A percentile compares a stretch with the other conserved stretches of the same genome.
Conservation (phyloP, 2,888 invertebrate species). For the Leucania comma region DNA sequence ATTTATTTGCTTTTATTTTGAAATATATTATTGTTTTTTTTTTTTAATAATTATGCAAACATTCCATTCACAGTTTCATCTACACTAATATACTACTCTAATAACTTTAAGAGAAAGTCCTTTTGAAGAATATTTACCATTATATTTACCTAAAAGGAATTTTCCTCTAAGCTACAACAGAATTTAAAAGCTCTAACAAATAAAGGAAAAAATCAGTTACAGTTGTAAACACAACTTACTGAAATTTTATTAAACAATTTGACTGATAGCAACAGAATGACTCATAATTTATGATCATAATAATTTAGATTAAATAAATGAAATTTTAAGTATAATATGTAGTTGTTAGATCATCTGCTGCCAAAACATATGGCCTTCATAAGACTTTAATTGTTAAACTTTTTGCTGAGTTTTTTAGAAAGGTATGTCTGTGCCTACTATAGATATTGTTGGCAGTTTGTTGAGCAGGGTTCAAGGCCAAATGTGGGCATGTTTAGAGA, state of each 20-base stretch:
- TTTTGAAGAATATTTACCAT: background rate
- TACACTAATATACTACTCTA: too few relatives aligned
- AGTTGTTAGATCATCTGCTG: slow-evolving; percentile 29
- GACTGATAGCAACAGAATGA: slow-evolving; percentile 26
- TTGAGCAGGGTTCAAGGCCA: slow-evolving; percentile 50
- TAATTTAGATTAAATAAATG: slow-evolving; percentile 43
- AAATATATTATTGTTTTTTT: too few relatives aligned
- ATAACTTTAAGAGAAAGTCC: too few relatives aligned
- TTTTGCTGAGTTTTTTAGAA: slow-evolving; percentile 53
- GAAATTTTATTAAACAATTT: background rate
- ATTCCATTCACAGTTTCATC: too few relatives aligned
- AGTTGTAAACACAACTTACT: background rate
- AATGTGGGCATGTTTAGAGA: slow-evolving; percentile 28
- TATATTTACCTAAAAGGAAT: background rate
- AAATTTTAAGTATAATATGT: slow-evolving; percentile 22
- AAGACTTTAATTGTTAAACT: slow-evolving; percentile 36
- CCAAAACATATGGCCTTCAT: slow-evolving; percentile 51
- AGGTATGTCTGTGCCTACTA: slow-evolving; percentile 38
- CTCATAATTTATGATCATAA: slow-evolving; percentile 7
- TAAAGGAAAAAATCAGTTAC: background rate
- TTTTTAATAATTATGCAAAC: too few relatives aligned
- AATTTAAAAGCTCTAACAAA: background rate
- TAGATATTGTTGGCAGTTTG: slow-evolving; percentile 41
- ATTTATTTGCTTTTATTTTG: background rate
- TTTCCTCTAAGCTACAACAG: slow-evolving; percentile 13